Conservation (phyloP, 2,888 invertebrate genomes). For the Ceratothoa steindachneri region DNA sequence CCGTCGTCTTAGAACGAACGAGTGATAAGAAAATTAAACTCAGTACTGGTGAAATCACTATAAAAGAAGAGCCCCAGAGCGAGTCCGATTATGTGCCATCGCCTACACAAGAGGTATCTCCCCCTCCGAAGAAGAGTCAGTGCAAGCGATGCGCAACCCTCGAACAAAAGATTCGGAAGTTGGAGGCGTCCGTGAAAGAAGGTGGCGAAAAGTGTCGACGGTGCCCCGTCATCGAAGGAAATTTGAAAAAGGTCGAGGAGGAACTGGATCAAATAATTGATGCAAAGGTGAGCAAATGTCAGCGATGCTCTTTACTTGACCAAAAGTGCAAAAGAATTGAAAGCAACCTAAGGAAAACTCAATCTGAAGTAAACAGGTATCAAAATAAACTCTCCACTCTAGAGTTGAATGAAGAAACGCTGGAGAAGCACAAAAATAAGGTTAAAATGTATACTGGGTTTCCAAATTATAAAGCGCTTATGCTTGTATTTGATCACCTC, state of each 20-base stretch:
- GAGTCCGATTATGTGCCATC: neutral
- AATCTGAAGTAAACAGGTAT: constrained; percentile 12
- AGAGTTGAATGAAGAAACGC: constrained; percentile 16
- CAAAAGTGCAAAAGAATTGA: constrained; percentile 8
- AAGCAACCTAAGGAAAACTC: neutral
- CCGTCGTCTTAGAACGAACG: neutral
- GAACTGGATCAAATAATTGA: constrained; percentile 16
- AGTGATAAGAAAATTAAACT: constrained; percentile 4
- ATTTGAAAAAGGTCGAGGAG: constrained; percentile 7
- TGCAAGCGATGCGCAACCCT: neutral
- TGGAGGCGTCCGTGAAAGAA: neutral
- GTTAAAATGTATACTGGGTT: constrained; percentile 24
- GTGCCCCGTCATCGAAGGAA: constrained; percentile 6
- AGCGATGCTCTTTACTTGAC: constrained; percentile 13
- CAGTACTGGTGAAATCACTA: neutral
- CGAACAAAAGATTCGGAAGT: neutral
- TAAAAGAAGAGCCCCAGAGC: neutral
- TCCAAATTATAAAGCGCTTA: constrained; percentile 17
- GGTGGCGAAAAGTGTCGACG: constrained; percentile 15
- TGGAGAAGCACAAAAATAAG: constrained; percentile 14
- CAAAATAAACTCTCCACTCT: constrained; percentile 8
- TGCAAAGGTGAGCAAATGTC: constrained; percentile 16
- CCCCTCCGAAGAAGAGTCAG: neutral
- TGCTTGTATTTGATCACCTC: constrained; percentile 3
- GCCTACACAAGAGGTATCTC: neutral